A percentile compares a stretch with the other conserved stretches of the same genome.
phyloP scores from a whole-genome alignment of 2,113 vertebrate genomes.

The Calyptommatus sinebrachiatus region DNA sequence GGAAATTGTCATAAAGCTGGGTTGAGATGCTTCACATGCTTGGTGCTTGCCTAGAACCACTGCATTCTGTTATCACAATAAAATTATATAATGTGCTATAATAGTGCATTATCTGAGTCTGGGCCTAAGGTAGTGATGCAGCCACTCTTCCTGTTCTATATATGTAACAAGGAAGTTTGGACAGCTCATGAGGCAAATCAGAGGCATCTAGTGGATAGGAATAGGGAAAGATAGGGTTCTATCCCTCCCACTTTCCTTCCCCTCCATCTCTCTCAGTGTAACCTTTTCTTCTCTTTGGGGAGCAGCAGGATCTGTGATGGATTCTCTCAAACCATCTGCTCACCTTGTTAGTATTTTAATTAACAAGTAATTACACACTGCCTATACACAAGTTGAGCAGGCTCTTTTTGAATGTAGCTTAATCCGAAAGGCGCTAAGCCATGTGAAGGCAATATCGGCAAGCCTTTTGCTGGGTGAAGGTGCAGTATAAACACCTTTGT shows the following conservation, averaged over 20 bases:
- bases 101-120: too few species aligned
- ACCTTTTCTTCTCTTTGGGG: conserved; percentile 2
- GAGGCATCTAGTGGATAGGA: not conserved
- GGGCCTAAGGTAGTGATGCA: too few species aligned
- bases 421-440: not conserved
- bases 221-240: not conserved
- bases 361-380: conserved; percentile 46
- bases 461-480: not conserved
- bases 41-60: too few species aligned
- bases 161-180: too few species aligned
- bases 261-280: not conserved
- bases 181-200: too few species aligned
- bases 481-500: not conserved
- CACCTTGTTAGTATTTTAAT: conserved; percentile 50
- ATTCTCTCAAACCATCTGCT: conserved; percentile 49
- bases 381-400: conserved; percentile 7
- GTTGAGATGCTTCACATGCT: too few species aligned
- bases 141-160: too few species aligned
- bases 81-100: too few species aligned
- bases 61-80: too few species aligned
- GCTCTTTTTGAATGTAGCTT: conserved; percentile 29
- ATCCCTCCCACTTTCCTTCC: not conserved
- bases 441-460: not conserved
- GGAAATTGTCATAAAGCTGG: too few species aligned
- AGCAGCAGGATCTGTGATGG: conserved; percentile 13